These are phyloP conservation scores for Cygnus olor DNA, from an alignment of 2,797 vertebrate species.

Conservation along the genomic window DNA sequence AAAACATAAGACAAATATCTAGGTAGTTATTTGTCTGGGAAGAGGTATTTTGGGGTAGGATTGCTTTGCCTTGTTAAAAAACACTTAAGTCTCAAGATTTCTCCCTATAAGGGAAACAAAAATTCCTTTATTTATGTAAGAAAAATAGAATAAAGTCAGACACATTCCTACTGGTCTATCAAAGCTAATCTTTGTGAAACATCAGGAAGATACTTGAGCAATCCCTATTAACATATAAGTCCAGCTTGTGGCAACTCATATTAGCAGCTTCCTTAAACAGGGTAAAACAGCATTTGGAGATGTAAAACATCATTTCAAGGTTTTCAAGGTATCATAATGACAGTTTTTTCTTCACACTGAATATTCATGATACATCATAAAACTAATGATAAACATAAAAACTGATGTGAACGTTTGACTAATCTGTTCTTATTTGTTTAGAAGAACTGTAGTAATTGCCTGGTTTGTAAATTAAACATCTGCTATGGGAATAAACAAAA, in stretches of 20 bases:
- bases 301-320: conserved; percentile 76
- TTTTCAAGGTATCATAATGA: conserved; percentile 81
- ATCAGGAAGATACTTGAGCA: conserved; percentile 12
- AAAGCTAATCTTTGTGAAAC: conserved; percentile 25
- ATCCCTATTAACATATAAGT: conserved; percentile 30
- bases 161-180: background rate
- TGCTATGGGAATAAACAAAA: conserved; percentile 85
- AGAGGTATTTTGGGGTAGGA: background rate
- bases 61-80: background rate
- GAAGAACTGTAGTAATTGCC: conserved; percentile 82
- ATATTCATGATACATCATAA: conserved; percentile 83
- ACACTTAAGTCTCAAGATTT: background rate
- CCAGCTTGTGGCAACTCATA: conserved; percentile 37
- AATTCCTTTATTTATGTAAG: background rate
- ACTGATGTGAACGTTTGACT: conserved; percentile 84
- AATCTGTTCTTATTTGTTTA: conserved; percentile 87
- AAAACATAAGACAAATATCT: background rate
- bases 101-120: background rate
- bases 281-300: conserved; percentile 60
- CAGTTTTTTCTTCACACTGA: conserved; percentile 76
- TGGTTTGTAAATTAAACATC: conserved; percentile 86
- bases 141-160: background rate
- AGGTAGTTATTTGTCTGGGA: background rate
- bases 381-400: conserved; percentile 87
- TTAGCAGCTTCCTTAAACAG: conserved; percentile 66